Conservation (phyloP, 53 echinoderm and acorn worm species). For the Patiria pectinifera region DNA sequence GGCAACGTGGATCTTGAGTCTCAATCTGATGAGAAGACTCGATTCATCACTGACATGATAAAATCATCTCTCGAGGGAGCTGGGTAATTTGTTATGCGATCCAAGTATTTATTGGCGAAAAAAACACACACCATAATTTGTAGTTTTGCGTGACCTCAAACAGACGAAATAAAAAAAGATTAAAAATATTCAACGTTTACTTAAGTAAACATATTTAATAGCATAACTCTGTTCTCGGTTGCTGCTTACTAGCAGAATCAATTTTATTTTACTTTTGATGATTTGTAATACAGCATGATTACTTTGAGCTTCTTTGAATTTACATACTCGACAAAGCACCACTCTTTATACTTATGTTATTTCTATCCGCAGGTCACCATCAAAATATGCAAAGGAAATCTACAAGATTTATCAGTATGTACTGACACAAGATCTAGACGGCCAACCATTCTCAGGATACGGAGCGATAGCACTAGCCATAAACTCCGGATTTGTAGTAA, state of each 20-base stretch:
- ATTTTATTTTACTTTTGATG: no score
- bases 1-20: constrained; percentile 57
- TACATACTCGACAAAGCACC: no score
- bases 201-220: no score
- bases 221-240: no score
- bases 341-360: background rate
- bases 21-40: constrained; percentile 15
- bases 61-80: constrained; percentile 5
- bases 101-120: no score
- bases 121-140: no score
- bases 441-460: constrained; percentile 54
- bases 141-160: no score
- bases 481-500: constrained; percentile 16
- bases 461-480: constrained; percentile 38
- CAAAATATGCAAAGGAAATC: constrained; percentile 52
- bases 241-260: no score
- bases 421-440: constrained; percentile 60
- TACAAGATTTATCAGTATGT: constrained; percentile 34
- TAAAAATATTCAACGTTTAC: no score
- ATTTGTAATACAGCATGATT: no score
- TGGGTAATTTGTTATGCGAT: constrained; percentile 42
- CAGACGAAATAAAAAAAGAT: no score
- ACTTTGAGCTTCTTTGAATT: no score
- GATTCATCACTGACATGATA: background rate
- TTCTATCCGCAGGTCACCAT: constrained; percentile 2